Base-by-base conservation (phyloP, 1,140 invertebrate genomes). In the Eulimnadia texana region DNA sequence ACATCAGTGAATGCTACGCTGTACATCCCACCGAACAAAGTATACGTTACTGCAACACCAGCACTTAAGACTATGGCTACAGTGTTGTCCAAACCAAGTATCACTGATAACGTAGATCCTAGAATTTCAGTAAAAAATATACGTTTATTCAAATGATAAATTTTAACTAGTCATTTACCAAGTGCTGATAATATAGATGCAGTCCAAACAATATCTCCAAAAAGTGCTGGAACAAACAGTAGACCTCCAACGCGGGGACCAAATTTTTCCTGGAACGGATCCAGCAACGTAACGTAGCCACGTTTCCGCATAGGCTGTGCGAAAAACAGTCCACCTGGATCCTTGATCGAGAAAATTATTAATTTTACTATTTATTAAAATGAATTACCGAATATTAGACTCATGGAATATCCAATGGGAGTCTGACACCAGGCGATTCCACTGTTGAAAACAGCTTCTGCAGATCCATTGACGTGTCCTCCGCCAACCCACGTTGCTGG, bases 241-340 rank as follows among this genome's bases (percentile, higher is more conserved):
- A 90, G 72, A 1, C 85, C 85, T 24, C 88, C 87, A 72, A 90
- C 82, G 33, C 84, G 72, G 65, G 81, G 78, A 20, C 88, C 88
- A 69, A 86, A 89, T 66, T 75, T 82, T 61, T 82, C 79, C 72
- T 86, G 84, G 70, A 90, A 86, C 1, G 87, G 88, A 72, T 90
- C 88, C 68, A 90, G 72, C 84, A 90, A 88, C 0, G 88, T 90
- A 19, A 90, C 82, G 70, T 89, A 87, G 16, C 86, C 85, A 64
- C 84, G 79, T 65, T 57, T 29, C 62, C 88, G 75, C 86, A 90
- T 90, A 63, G 82, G 82, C 66, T 82, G 82, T 2, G 86, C 86
- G 72, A 89, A 90, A 63, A 90, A 78, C 22, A 86, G 70, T 10
- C 85, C 86, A 63, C 86, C 86, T 85, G 70, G 22, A n/a, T n/a